phyloP scores from a whole-genome alignment of 2,113 vertebrate genomes.

The Tamias sibiricus region DNA sequence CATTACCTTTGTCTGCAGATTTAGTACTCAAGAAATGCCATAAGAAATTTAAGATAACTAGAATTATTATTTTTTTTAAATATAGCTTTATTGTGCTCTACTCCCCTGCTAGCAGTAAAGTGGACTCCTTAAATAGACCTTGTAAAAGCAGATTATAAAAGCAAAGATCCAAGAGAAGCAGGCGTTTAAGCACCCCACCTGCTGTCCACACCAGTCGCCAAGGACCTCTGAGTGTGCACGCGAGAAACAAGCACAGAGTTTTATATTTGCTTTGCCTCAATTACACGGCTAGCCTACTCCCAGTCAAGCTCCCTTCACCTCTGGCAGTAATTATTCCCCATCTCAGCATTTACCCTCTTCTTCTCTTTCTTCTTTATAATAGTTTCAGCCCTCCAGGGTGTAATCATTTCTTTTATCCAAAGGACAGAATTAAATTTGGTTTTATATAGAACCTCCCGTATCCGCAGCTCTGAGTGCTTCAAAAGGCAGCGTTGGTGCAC shows the following conservation, averaged over 20 bases:
- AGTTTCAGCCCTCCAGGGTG: constrained; percentile 65
- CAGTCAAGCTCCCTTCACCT: constrained; percentile 65
- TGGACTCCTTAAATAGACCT: constrained; percentile 61
- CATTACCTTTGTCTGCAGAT: neutral
- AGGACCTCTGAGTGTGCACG: neutral
- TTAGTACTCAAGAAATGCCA: constrained; percentile 42
- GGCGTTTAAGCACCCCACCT: constrained; percentile 32
- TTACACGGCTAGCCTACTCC: constrained; percentile 39
- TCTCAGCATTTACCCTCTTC: constrained; percentile 54
- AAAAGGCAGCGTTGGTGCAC: neutral
- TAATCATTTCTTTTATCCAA: constrained; percentile 74
- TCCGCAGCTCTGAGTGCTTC: neutral
- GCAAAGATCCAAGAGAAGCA: constrained; percentile 58
- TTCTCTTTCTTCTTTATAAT: constrained; percentile 67
- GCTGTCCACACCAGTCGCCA: neutral
- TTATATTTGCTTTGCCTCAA: constrained; percentile 35
- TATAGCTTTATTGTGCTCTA: constrained; percentile 55
- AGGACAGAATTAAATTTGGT: constrained; percentile 74
- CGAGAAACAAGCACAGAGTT: constrained; percentile 42
- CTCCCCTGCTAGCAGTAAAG: constrained; percentile 55
- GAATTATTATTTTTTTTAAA: constrained; percentile 75
- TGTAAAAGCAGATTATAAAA: constrained; percentile 71
- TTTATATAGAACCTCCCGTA: constrained; percentile 62
- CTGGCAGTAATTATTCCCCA: constrained; percentile 67
- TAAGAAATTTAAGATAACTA: constrained; percentile 62